A percentile compares a stretch with the other conserved stretches of the same genome.
Evolutionary conservation across 2,797 vertebrate species (phyloP).

Genomic region (Nannoperca australis): DNA sequence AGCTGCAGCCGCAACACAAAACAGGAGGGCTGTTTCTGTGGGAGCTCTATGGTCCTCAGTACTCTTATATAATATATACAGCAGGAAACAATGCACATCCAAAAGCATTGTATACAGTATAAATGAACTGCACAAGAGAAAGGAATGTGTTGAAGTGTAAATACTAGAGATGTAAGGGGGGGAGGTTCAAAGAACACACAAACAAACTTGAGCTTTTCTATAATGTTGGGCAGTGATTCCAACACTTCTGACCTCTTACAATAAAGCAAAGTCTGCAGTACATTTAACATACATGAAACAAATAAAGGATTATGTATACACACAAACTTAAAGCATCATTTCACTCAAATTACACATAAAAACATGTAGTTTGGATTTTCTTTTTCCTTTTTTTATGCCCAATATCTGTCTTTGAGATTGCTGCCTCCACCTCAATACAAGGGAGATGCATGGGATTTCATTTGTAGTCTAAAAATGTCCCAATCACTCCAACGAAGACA

Average conservation of each 20-base stretch:
- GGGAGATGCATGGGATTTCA: not conserved
- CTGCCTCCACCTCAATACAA: not conserved
- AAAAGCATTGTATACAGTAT: not conserved
- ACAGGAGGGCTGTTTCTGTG: slow-evolving; percentile 85
- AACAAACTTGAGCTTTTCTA: not conserved
- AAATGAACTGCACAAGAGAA: not conserved
- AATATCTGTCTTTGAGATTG: not conserved
- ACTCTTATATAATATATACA: slow-evolving; percentile 15
- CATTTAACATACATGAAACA: not conserved
- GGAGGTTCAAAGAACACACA: not conserved
- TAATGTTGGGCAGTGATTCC: not conserved
- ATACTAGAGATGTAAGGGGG: not conserved
- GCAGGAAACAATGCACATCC: slow-evolving; percentile 15
- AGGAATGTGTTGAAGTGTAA: too few relatives aligned
- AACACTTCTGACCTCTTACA: not conserved
- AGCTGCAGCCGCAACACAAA: slow-evolving; percentile 97
- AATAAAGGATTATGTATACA: not conserved
- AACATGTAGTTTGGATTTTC: not conserved
- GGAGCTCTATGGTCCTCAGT: slow-evolving; percentile 60
- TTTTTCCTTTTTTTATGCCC: not conserved
- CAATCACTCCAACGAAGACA: not conserved
- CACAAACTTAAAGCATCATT: not conserved
- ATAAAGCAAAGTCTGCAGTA: not conserved
- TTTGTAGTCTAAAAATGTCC: not conserved
- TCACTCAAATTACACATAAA: not conserved